Conservation (phyloP, 2,797 vertebrate species). For the Sebastes vulpes region DNA sequence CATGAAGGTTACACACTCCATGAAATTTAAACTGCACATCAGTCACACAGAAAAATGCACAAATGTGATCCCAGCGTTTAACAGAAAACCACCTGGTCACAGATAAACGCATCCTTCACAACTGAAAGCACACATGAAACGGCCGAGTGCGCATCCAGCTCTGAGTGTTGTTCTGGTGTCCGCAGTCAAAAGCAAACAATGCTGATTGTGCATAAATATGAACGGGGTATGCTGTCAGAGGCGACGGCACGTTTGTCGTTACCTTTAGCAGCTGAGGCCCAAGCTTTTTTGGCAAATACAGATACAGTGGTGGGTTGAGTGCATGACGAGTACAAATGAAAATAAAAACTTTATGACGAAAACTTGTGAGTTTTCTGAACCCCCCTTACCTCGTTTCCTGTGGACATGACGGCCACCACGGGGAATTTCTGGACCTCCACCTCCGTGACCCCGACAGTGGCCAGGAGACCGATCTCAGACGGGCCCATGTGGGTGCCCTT, state of each 20-base stretch:
- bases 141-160: constrained; percentile 24
- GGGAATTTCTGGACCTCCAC: constrained; percentile 99
- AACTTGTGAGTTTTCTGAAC: background rate
- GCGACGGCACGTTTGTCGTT: background rate
- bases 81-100: constrained; percentile 37
- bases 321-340: background rate
- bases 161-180: constrained; percentile 20
- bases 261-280: constrained; percentile 5
- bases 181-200: constrained; percentile 34
- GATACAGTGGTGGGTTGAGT: background rate
- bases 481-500: constrained; percentile 99
- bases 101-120: constrained; percentile 26
- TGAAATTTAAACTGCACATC: constrained; percentile 25
- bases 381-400: constrained; percentile 93
- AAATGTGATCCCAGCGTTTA: constrained; percentile 8
- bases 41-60: constrained; percentile 27
- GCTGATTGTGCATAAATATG: constrained; percentile 50
- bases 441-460: constrained; percentile 98
- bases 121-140: constrained; percentile 30
- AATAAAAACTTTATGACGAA: background rate
- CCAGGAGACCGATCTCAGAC: constrained; percentile 97
- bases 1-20: constrained; percentile 3
- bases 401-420: constrained; percentile 98
- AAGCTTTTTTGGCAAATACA: constrained; percentile 2
- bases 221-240: constrained; percentile 15